Evolutionary conservation across 1,140 invertebrate genomes (phyloP), one percentile per base, ranked within the genome.

Genomic region (Charaxes varanes): DNA sequence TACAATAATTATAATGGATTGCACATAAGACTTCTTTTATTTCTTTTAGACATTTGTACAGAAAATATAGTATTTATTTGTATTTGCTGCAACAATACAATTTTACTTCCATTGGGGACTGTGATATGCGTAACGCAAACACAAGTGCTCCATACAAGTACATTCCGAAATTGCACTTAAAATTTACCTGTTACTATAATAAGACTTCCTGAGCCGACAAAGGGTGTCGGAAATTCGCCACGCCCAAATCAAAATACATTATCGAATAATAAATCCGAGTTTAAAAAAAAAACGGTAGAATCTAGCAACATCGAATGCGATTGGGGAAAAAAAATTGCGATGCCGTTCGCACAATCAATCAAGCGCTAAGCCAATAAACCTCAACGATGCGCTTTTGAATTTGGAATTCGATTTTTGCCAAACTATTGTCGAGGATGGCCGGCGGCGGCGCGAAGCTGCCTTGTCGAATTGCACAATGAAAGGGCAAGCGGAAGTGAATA

Each of bases 311-410:
- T 33, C 35, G 41, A 41, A 53, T 54, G 37, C 37, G 45, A 49
- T 47, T 49, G 33, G 43, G 28, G 14, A 43, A 72, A 76, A 77
- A 71, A 76, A 79, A 60, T 62, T 27, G 64, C 61, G 54, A 53
- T 53, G 52, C 38, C 36, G 59, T 77, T 78, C 76, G 79, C 76
- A 79, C 79, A 80, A 83, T 83, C 79, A 78, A 83, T 83, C 79
- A 80, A 76, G 66, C 74, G 69, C 77, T 83, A 80, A 83, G 77
- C 79, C 79, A 83, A 83, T 83, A 83, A 83, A 83, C 79, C 79
- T 83, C 79, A 83, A 77, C 76, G 79, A 80, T 83, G 76, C 64
- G 66, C 76, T 80, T 83, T 80, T 83, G 66, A 79, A 79, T 74
- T 58, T 54, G 33, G 64, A 73, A 82, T 80, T 66, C 62, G 73